Base-by-base conservation (phyloP, 2,113 vertebrate species). In the Cinclus cinclus region DNA sequence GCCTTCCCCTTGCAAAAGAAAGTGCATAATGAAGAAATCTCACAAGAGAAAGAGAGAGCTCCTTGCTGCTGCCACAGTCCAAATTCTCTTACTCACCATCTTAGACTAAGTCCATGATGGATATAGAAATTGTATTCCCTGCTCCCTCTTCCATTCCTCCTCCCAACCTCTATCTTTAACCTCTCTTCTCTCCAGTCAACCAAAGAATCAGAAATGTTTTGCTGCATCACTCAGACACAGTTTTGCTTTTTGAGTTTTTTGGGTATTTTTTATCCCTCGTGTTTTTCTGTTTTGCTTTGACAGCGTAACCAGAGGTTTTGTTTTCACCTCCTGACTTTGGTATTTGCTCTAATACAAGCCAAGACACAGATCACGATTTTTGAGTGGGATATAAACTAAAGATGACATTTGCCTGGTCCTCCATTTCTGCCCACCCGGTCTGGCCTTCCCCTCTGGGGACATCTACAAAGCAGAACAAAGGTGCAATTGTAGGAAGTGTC, bases 181-280 rank as follows among this genome's bases (percentile, higher is more conserved):
- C 30, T 73, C 37, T 80, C 25, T 65, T 73, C 42, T 58, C 35
- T 46, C 28, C 20, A 79, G 22, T 30, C 37, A 76, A 7, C 8
- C 20, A 41, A 60, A 56, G 33, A 80, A 8, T 53, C 41, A 83
- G 50, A 83, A 86, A 18, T 2, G 0, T 52, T 76, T 79, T 75
- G 9, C 33, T 83, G 11, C 41, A 69, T 73, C 28, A 52, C 20
- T 71, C 30, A 56, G 44, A 73, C 41, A 7, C 2, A 1, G 24
- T 46, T 76, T 64, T 27, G 5, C 11, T 53, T 82, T 68, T 15
- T 30, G 9, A 10, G 3, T 4, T 67, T 4, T 13, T 37, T 15
- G 24, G 42, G 15, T 11, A 17, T 64, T 42, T 10, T 50, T 86
- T 83, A 15, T 33, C 8, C 3, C 7, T 53, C 0, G 0, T 13